Conservation (phyloP, 2,797 vertebrate genomes). For the Danio tinwini region DNA sequence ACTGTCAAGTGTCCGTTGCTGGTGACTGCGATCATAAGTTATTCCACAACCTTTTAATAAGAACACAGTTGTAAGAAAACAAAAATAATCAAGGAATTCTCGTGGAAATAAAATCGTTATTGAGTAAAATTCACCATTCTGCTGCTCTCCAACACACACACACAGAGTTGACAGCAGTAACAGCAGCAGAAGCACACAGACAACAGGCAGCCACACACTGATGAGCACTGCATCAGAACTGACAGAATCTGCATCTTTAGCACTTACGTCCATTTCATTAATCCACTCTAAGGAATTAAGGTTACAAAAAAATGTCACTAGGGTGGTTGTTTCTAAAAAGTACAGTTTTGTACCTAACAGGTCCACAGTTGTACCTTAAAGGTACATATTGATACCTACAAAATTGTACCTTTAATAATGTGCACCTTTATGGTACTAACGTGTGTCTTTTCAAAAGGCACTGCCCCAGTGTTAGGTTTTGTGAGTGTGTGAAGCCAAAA, state of each 20-base stretch:
- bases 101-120: not conserved
- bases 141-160: not conserved
- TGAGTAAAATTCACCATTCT: not conserved
- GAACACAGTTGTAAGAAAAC: not conserved
- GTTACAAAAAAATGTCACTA: no score
- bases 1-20: not conserved
- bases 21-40: not conserved
- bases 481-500: not conserved
- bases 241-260: not conserved
- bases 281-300: no score
- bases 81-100: not conserved
- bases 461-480: no score
- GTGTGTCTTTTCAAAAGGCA: no score
- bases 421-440: no score
- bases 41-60: not conserved
- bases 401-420: no score
- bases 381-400: no score
- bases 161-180: not conserved
- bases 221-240: not conserved
- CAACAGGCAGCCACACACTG: not conserved
- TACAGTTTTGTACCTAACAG: no score
- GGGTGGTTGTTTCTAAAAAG: no score
- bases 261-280: not conserved
- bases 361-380: no score
- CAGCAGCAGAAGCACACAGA: not conserved